These are phyloP conservation scores for Clarias platycephalus DNA, from an alignment of 2,797 vertebrate species.

Conservation along the genomic window DNA sequence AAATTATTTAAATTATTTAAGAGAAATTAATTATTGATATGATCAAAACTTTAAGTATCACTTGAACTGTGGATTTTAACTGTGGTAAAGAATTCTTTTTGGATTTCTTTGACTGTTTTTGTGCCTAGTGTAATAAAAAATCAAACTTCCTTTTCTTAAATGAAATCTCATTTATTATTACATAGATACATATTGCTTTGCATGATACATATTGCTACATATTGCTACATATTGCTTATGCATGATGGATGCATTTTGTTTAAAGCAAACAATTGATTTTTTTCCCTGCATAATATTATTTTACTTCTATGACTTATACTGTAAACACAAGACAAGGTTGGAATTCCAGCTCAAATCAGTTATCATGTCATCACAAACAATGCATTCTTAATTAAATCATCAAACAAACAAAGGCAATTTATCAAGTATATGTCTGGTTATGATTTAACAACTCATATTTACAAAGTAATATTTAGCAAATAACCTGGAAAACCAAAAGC, in stretches of 20 bases:
- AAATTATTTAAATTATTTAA: not conserved
- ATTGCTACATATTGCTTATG: not conserved
- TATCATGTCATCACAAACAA: not conserved
- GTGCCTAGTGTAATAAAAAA: not conserved
- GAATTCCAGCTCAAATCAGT: not conserved
- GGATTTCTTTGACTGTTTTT: not conserved
- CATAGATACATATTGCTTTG: not conserved
- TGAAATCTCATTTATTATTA: not conserved
- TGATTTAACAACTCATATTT: not conserved
- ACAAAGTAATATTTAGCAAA: not conserved
- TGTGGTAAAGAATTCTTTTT: no score
- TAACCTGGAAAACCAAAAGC: not conserved
- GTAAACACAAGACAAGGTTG: not conserved
- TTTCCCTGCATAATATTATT: not conserved
- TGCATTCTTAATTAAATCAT: not conserved
- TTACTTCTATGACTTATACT: not conserved
- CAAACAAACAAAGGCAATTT: not conserved
- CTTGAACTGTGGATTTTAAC: no score
- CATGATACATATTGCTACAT: no score
- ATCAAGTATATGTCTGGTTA: no score
- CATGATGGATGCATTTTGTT: not conserved
- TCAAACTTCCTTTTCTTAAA: not conserved
- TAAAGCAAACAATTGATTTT: not conserved
- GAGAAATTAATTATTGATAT: not conserved
- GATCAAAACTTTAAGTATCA: not conserved